Evolutionary conservation across 2,888 invertebrate species (phyloP), one percentile per base, ranked within the genome.

Genomic region (Alcis repandata): DNA sequence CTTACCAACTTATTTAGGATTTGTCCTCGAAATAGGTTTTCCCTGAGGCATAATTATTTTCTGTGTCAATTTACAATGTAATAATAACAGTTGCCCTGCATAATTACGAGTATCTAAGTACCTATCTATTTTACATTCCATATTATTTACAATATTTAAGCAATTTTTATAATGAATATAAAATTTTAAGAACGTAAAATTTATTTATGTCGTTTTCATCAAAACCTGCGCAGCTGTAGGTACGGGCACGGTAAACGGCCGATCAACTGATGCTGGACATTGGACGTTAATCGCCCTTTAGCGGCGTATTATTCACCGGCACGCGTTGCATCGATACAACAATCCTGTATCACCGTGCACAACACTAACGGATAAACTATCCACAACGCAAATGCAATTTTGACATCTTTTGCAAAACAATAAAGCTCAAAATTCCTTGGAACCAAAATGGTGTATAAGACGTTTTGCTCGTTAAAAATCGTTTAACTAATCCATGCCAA

Each of bases 241-340:
- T 32, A 43, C 17, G 17, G 27, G 74, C 59, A 71, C 74, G 77
- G 79, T 80, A 83, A 89, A 85, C 80, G 79, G 76, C 77, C 80
- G 83, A 86, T 87, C 83, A 79, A 76, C 75, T 79, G 82, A 82
- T 79, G 81, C 80, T 81, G 86, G 88, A 85, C 89, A 87, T 91
- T 80, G 85, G 86, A 85, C 89, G 87, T 91, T 92, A 92, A 93
- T 92, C 92, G 92, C 82, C 88, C 88, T 88, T 91, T 90, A 87
- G 88, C 87, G 90, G 86, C 86, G 84, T 89, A 92, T 93, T 93
- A 93, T 93, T 93, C 93, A 92, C 87, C 79, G 88, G 82, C 92
- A 93, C 91, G 93, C 90, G 88, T 88, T 88, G 90, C 91, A 87
- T 76, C 82, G 83, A 82, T 83, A 81, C 85, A 79, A 73, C 86